phyloP scores from a whole-genome alignment of 2,113 vertebrate species.

The Chaenogobius annularis region DNA sequence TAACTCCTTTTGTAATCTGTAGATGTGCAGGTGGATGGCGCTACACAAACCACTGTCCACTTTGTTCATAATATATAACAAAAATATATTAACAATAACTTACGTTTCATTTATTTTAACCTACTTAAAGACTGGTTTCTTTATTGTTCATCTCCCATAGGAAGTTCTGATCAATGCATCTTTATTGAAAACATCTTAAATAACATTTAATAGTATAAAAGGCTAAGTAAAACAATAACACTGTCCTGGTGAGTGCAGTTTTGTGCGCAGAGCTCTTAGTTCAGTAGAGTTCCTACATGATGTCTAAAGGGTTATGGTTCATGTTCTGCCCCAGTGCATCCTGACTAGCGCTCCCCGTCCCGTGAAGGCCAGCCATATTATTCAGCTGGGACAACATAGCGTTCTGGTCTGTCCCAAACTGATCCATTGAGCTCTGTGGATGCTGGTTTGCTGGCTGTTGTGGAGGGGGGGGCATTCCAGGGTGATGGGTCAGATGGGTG shows the following conservation, averaged over 20 bases:
- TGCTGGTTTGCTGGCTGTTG: constrained; percentile 81
- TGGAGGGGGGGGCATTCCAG: constrained; percentile 83
- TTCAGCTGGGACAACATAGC: constrained; percentile 92
- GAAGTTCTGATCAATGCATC: constrained; percentile 79
- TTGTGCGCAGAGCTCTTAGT: constrained; percentile 55
- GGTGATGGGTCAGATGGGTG: constrained; percentile 79
- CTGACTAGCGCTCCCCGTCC: constrained; percentile 83
- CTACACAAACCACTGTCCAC: constrained; percentile 44
- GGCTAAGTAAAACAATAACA: constrained; percentile 75
- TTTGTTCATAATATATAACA: constrained; percentile 75
- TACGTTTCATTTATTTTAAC: constrained; percentile 89
- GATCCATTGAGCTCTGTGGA: constrained; percentile 86
- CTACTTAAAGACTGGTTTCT: constrained; percentile 69
- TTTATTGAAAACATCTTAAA: constrained; percentile 81
- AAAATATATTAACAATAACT: constrained; percentile 82
- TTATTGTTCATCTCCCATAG: constrained; percentile 84
- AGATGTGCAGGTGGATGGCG: constrained; percentile 45
- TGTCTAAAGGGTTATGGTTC: constrained; percentile 95
- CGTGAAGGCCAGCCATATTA: constrained; percentile 89
- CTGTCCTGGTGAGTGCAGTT: constrained; percentile 82
- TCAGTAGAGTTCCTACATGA: constrained; percentile 82
- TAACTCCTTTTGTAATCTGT: constrained; percentile 71
- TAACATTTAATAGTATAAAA: constrained; percentile 77
- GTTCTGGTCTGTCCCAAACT: constrained; percentile 74
- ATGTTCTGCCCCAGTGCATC: constrained; percentile 90